Conservation (phyloP, 2,113 vertebrate species). For the Austrofundulus limnaeus region DNA sequence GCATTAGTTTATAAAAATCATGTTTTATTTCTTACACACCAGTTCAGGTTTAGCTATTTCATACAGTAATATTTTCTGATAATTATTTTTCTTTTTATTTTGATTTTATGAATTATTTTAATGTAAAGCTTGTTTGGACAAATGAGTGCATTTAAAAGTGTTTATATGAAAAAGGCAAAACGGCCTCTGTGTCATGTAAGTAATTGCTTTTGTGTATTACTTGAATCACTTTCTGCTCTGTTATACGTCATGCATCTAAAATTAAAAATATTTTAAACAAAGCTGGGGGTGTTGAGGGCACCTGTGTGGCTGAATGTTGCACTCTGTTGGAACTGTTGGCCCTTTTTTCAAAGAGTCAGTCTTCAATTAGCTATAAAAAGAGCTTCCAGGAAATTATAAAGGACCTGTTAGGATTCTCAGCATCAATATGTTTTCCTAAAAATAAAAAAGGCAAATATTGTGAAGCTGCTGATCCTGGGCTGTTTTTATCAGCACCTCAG, state of each 20-base stretch:
- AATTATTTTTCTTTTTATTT: background rate
- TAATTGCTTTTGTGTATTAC: conserved; percentile 50
- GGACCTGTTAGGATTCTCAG: too few relatives aligned
- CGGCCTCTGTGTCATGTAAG: conserved; percentile 26
- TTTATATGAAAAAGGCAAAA: conserved; percentile 30
- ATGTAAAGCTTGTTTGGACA: conserved; percentile 25
- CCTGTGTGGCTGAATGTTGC: too few relatives aligned
- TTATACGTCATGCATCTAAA: conserved; percentile 50
- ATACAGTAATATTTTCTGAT: conserved; percentile 32
- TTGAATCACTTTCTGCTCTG: conserved; percentile 66
- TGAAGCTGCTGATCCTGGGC: too few relatives aligned
- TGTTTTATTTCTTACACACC: conserved; percentile 9
- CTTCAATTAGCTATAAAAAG: too few relatives aligned
- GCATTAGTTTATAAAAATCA: conserved; percentile 16
- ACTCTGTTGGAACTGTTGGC: too few relatives aligned
- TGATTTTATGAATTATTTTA: conserved; percentile 26
- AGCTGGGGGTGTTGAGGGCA: too few relatives aligned
- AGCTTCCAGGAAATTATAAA: too few relatives aligned
- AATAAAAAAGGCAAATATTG: too few relatives aligned
- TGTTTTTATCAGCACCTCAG: too few relatives aligned
- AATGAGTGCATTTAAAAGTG: conserved; percentile 37
- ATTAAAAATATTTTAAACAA: background rate
- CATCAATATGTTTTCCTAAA: too few relatives aligned
- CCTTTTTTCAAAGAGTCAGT: too few relatives aligned
- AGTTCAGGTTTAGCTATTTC: conserved; percentile 22